Evolutionary conservation across 2,797 vertebrate genomes (phyloP).

Genomic region (Craterocephalus amniculus): DNA sequence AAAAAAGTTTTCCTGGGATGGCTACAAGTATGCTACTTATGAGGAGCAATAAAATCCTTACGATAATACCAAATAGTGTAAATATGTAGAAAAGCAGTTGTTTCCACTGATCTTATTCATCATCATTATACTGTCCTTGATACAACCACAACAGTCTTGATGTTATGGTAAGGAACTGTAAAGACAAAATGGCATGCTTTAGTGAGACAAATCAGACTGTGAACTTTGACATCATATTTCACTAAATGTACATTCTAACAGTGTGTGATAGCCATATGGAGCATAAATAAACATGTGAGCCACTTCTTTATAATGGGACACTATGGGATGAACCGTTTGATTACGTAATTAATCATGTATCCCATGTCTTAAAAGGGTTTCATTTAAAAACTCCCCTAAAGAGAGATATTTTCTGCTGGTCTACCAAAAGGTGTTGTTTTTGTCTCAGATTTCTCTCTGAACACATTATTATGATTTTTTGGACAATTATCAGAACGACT

Average conservation of each 20-base stretch:
- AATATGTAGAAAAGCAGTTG: neutral
- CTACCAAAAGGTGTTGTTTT: neutral
- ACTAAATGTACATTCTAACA: neutral
- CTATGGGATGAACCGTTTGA: neutral
- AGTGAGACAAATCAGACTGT: neutral
- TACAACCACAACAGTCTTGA: neutral
- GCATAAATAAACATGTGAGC: neutral
- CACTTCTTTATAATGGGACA: neutral
- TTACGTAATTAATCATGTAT: neutral
- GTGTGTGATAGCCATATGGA: neutral
- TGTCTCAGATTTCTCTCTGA: neutral
- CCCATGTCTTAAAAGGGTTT: neutral
- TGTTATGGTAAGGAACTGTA: neutral
- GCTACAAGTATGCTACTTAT: neutral
- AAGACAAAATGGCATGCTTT: neutral
- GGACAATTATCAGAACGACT: neutral
- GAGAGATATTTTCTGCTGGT: neutral
- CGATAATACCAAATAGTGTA: neutral
- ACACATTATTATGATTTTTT: neutral
- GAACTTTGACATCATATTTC: constrained; percentile 1
- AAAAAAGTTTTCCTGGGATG: neutral
- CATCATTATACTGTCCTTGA: neutral
- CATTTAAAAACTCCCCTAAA: neutral
- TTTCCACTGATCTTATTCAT: neutral
- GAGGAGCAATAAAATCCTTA: neutral